Evolutionary conservation across 1,140 invertebrate species (phyloP).

Genomic region (Halictus rubicundus): DNA sequence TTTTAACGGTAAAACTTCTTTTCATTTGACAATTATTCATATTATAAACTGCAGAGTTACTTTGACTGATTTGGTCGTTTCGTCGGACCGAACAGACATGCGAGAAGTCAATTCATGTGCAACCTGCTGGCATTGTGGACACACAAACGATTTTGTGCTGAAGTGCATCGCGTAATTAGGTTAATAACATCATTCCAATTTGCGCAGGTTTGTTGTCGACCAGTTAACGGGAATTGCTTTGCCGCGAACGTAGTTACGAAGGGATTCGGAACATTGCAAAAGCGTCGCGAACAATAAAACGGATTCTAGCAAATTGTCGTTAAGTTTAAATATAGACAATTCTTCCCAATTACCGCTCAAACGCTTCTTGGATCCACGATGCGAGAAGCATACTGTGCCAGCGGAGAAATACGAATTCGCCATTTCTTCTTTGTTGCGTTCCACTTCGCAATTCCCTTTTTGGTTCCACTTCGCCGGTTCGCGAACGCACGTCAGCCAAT

Average conservation of each 20-base stretch:
- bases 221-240: slow-evolving; percentile 53
- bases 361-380: no score
- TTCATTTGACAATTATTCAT: no score
- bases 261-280: slow-evolving; percentile 34
- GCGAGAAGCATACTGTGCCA: no score
- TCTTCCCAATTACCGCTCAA: no score
- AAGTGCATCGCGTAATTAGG: slow-evolving; percentile 53
- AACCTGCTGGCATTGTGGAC: neutral
- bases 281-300: slow-evolving; percentile 3
- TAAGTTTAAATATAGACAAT: no score
- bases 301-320: neutral
- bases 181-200: slow-evolving; percentile 44
- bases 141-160: neutral
- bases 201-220: slow-evolving; percentile 29
- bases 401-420: no score
- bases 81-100: no score
- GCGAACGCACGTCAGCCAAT: neutral
- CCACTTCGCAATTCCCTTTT: neutral
- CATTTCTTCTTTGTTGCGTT: neutral
- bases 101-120: no score
- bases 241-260: slow-evolving; percentile 41
- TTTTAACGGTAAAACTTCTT: no score
- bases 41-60: no score
- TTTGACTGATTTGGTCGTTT: no score
- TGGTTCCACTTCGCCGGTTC: no score